Base-by-base conservation (phyloP, 1,140 invertebrate species). In the Zaprionus ornatus region DNA sequence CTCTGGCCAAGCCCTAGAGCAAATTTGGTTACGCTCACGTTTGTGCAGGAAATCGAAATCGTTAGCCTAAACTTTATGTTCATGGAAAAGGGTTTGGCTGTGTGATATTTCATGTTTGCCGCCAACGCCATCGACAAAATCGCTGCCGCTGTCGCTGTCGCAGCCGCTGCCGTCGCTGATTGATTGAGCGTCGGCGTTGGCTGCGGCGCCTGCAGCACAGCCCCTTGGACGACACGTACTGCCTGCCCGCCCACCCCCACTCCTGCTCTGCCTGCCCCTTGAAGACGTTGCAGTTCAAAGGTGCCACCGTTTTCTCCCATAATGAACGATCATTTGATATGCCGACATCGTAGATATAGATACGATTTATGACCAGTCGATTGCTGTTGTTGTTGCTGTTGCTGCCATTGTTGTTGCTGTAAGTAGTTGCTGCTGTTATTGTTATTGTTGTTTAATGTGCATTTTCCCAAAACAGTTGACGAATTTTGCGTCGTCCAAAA, bases 21-120 rank as follows among this genome's bases (percentile, higher is more conserved):
- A 79, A 86, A 88, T 88, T 88, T 90, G 85, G 85, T 81, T 90
- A 90, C 85, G 85, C 85, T 88, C 85, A 88, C 85, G 85, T 88
- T 88, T 77, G 84, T 65, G 77, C 74, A 73, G 78, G 80, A 88
- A 85, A 83, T 74, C 77, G 74, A 78, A 80, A 82, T 80, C 77
- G 81, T 60, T 79, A 85, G 75, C 37, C 74, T 74, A 80, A 80
- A 77, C 64, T 88, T 88, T 62, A 82, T 70, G 84, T 56, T 82
- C 77, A 80, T 80, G 76, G 71, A 88, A 77, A 90, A 90, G 85
- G 85, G 85, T 90, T 90, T 85, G 85, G 85, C 78, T 81, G 63
- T 83, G 81, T 80, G 85, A 90, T 90, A 90, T 90, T 90, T 90
- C 79, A 90, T 90, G 85, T 90, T 90, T 80, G 85, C 84, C 85